These are phyloP conservation scores for Arctopsyche grandis DNA, from an alignment of 1,140 invertebrate genomes.

Conservation along the genomic window DNA sequence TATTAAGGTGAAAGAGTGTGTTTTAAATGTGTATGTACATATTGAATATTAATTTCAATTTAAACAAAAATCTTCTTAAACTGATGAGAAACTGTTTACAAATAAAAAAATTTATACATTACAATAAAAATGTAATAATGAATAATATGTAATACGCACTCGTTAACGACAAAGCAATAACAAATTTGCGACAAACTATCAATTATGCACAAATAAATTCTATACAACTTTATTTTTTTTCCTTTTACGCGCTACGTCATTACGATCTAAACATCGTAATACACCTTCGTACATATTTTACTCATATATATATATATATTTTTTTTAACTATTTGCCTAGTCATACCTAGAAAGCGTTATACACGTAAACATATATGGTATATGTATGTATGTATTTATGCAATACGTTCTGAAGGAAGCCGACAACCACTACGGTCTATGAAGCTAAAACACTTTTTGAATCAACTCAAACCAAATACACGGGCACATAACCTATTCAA, in stretches of 20 bases:
- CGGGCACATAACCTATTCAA: too few species aligned
- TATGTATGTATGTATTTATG: background rate
- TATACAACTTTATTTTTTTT: background rate
- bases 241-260: background rate
- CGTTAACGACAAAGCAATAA: too few species aligned
- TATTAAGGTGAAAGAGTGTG: too few species aligned
- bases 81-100: too few species aligned
- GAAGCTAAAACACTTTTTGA: slow-evolving; percentile 2
- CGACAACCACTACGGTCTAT: background rate
- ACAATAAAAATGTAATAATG: background rate
- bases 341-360: background rate
- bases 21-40: too few species aligned
- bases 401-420: background rate
- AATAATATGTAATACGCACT: background rate
- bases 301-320: background rate
- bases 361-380: too few species aligned
- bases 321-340: background rate
- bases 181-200: background rate
- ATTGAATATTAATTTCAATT: too few species aligned
- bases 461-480: background rate
- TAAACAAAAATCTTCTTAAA: too few species aligned
- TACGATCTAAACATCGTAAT: background rate
- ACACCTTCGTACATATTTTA: background rate
- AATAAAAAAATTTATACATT: background rate
- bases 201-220: slow-evolving; percentile 6